Evolutionary conservation across 1,140 invertebrate species (phyloP).

Genomic region (Rhynchophorus ferrugineus): DNA sequence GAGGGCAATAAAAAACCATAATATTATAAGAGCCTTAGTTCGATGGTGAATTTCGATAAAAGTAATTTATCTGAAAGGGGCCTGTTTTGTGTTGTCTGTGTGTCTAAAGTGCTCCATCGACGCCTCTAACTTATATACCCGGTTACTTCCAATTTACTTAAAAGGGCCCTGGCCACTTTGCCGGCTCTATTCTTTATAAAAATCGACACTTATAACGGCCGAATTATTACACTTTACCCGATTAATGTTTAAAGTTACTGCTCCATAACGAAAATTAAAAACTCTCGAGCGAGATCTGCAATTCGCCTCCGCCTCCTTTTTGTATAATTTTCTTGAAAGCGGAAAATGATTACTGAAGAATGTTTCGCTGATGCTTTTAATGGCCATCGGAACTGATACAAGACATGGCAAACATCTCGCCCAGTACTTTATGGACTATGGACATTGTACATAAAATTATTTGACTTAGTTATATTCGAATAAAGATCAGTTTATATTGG

Average conservation of each 20-base stretch:
- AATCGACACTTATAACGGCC: constrained; percentile 38
- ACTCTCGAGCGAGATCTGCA: constrained; percentile 12
- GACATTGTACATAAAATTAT: too few relatives aligned
- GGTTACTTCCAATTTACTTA: constrained; percentile 39
- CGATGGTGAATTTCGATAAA: constrained; percentile 36
- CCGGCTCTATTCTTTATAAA: constrained; percentile 34
- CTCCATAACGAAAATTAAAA: constrained; percentile 31
- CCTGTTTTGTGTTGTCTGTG: constrained; percentile 34
- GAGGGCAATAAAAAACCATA: constrained; percentile 18
- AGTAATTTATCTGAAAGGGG: constrained; percentile 37
- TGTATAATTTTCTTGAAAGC: constrained; percentile 13
- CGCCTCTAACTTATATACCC: constrained; percentile 30
- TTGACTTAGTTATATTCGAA: too few relatives aligned
- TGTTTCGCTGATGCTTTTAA: background rate
- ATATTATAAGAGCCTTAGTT: constrained; percentile 25
- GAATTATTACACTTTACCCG: constrained; percentile 34
- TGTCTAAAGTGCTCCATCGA: constrained; percentile 35
- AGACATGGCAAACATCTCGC: too few relatives aligned
- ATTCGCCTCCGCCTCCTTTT: background rate
- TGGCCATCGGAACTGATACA: too few relatives aligned
- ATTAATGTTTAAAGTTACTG: constrained; percentile 33
- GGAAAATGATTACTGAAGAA: constrained; percentile 3
- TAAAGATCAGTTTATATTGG: too few relatives aligned
- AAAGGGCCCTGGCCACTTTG: constrained; percentile 37
- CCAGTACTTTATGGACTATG: too few relatives aligned